These are phyloP conservation scores for Dysdera silvatica DNA, from an alignment of 1,140 invertebrate species.

Conservation along the genomic window DNA sequence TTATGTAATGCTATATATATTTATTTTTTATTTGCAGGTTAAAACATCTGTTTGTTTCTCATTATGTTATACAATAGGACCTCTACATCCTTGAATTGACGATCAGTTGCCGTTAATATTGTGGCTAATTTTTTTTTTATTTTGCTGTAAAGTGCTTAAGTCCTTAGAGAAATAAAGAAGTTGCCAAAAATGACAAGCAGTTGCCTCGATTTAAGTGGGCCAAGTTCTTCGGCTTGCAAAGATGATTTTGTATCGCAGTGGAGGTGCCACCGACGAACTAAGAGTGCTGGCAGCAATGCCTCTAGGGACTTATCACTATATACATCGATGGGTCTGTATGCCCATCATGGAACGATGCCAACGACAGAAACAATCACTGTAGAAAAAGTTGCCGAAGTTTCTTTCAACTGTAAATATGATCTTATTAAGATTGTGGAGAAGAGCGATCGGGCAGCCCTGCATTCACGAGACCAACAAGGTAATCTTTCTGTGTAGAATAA, in stretches of 20 bases:
- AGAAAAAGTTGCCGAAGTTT: constrained; percentile 27
- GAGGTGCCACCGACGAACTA: constrained; percentile 29
- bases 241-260: constrained; percentile 25
- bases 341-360: constrained; percentile 29
- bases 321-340: constrained; percentile 33
- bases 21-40: no score
- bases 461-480: constrained; percentile 53
- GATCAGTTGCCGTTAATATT: no score
- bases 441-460: constrained; percentile 19
- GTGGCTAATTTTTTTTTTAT: no score
- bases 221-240: constrained; percentile 14
- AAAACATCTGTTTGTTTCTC: no score
- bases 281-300: constrained; percentile 33
- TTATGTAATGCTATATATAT: no score
- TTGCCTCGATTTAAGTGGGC: constrained; percentile 28
- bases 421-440: constrained; percentile 26
- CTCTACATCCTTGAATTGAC: no score
- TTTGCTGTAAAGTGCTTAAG: no score
- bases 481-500: constrained; percentile 45
- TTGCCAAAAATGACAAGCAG: constrained; percentile 32
- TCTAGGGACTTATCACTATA: constrained; percentile 31
- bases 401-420: constrained; percentile 31
- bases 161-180: no score
- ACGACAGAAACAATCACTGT: constrained; percentile 6
- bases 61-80: no score